These are phyloP conservation scores for Rana temporaria DNA, from an alignment of 2,113 vertebrate genomes.

Conservation along the genomic window DNA sequence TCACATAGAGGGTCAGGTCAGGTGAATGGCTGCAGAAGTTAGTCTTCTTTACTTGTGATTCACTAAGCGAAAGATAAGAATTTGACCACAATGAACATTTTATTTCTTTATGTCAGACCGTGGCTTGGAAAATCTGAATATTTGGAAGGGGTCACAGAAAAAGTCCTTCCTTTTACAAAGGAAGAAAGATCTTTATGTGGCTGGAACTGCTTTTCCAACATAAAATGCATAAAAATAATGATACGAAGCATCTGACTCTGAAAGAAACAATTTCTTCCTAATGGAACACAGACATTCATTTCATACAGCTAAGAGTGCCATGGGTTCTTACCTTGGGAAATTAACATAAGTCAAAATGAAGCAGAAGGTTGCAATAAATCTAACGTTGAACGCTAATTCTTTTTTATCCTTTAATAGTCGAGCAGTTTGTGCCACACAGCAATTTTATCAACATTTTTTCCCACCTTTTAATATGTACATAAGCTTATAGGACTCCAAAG, in stretches of 20 bases:
- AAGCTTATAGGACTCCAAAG: constrained; percentile 70
- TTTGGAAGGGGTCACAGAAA: no score
- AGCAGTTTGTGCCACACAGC: constrained; percentile 66
- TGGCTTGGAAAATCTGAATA: no score
- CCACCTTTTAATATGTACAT: constrained; percentile 65
- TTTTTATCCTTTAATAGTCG: constrained; percentile 71
- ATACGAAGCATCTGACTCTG: constrained; percentile 63
- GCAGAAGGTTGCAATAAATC: constrained; percentile 65
- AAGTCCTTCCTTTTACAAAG: no score
- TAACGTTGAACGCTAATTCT: constrained; percentile 68
- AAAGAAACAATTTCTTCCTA: constrained; percentile 70
- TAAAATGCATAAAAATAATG: constrained; percentile 72
- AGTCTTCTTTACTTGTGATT: no score
- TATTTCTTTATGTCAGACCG: no score
- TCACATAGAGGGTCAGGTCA: no score
- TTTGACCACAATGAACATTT: no score
- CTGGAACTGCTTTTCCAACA: constrained; percentile 59
- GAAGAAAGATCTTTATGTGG: neutral
- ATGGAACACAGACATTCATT: constrained; percentile 67
- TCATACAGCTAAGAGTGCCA: constrained; percentile 67
- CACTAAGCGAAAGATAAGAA: no score
- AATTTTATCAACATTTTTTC: constrained; percentile 72
- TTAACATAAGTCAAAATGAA: constrained; percentile 73
- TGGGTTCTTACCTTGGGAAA: constrained; percentile 65
- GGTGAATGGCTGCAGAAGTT: no score